Conservation (phyloP, 2,888 invertebrate genomes). For the Xestoiulus laeticollis region DNA sequence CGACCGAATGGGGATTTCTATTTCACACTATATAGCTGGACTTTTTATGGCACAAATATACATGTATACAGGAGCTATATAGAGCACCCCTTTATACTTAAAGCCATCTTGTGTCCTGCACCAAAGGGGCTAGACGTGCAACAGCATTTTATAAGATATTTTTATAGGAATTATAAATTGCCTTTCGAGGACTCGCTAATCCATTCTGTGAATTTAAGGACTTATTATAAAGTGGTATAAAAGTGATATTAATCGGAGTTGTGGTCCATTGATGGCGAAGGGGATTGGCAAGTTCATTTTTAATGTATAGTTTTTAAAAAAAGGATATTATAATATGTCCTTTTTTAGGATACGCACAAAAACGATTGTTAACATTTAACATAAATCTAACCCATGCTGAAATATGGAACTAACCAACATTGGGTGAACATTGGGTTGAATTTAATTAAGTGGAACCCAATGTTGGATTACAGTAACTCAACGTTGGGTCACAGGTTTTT, state of each 20-base stretch:
- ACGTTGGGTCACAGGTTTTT: too few species aligned
- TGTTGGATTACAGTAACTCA: too few species aligned
- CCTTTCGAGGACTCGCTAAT: slow-evolving; percentile 14
- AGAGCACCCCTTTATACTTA: neutral
- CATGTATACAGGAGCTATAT: too few species aligned
- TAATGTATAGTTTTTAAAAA: slow-evolving; percentile 2
- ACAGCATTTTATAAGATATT: neutral
- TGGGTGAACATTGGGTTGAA: too few species aligned
- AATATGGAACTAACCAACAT: too few species aligned
- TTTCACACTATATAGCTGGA: neutral
- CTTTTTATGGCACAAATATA: too few species aligned
- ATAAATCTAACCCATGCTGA: too few species aligned
- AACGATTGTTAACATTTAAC: too few species aligned
- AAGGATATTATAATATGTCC: too few species aligned
- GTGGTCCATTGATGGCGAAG: neutral
- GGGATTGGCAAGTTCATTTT: neutral
- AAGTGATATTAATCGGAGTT: slow-evolving; percentile 27
- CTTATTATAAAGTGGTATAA: neutral
- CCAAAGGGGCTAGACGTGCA: neutral
- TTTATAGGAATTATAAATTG: slow-evolving; percentile 41
- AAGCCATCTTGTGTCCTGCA: neutral
- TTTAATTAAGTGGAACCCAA: too few species aligned
- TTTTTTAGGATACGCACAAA: too few species aligned
- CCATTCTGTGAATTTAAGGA: slow-evolving; percentile 1
- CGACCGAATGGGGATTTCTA: neutral